Evolutionary conservation across 1,140 invertebrate genomes (phyloP).

Genomic region (Drosophila insularis): DNA sequence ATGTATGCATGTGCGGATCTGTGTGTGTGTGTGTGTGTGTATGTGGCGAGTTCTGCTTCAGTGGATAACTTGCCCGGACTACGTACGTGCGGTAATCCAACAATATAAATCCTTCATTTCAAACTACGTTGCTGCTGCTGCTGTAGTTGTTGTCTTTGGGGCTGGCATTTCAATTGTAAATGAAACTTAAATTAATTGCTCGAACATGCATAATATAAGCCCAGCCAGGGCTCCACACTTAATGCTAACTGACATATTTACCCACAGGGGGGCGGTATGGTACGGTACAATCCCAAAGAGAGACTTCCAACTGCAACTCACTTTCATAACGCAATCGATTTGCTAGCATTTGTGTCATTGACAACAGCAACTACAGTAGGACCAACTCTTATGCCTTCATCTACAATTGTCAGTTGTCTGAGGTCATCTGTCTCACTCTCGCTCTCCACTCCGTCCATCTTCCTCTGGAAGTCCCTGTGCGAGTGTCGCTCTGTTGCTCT

Average conservation of each 20-base stretch:
- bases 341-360: constrained; percentile 47
- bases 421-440: background rate
- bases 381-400: constrained; percentile 23
- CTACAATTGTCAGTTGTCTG: constrained; percentile 58
- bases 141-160: constrained; percentile 16
- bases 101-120: constrained; percentile 74
- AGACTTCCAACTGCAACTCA: constrained; percentile 22
- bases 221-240: constrained; percentile 55
- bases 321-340: constrained; percentile 69
- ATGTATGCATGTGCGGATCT: background rate
- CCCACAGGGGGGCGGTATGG: constrained; percentile 47
- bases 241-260: constrained; percentile 77
- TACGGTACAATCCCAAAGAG: background rate
- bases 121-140: constrained; percentile 17
- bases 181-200: constrained; percentile 80
- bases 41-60: constrained; percentile 53
- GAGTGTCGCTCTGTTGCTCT: constrained; percentile 14
- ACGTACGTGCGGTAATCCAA: constrained; percentile 71
- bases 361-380: constrained; percentile 18
- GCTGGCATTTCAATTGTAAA: constrained; percentile 71
- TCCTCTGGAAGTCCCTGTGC: constrained; percentile 24
- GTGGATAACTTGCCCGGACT: constrained; percentile 39
- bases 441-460: constrained; percentile 19
- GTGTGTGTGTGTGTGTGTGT: constrained; percentile 27
- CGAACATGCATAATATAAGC: constrained; percentile 75